phyloP scores from a whole-genome alignment of 53 echinoderm and acorn worm genomes.

The Astropecten irregularis region DNA sequence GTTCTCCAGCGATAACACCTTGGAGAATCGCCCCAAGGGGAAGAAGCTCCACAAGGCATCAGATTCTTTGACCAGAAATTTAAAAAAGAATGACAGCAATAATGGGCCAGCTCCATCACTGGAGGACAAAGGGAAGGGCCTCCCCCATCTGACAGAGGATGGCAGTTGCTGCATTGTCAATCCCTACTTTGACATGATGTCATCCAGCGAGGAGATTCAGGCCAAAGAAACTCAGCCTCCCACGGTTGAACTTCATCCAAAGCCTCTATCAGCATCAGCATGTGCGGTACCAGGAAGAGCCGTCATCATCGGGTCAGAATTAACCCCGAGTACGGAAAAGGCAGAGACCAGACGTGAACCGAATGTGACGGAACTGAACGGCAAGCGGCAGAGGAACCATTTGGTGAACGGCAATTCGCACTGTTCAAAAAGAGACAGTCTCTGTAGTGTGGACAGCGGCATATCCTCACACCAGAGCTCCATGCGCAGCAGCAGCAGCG shows the following conservation, averaged over 20 bases:
- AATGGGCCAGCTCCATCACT: too few relatives aligned
- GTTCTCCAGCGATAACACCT: constrained; percentile 16
- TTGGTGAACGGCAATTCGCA: not conserved
- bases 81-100: constrained; percentile 37
- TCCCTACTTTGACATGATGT: constrained; percentile 54
- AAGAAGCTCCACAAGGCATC: not conserved
- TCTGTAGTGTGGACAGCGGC: constrained; percentile 92
- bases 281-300: not conserved
- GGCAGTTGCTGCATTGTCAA: constrained; percentile 52
- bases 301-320: not conserved
- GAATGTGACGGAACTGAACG: constrained; percentile 37
- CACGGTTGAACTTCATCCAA: not conserved
- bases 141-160: constrained; percentile 36
- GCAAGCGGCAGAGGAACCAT: not conserved
- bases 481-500: constrained; percentile 61
- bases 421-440: constrained; percentile 71
- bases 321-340: not conserved
- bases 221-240: not conserved
- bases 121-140: not conserved
- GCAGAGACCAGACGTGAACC: not conserved
- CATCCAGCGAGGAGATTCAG: constrained; percentile 19
- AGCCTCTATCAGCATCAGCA: not conserved
- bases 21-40: not conserved
- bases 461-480: constrained; percentile 92
- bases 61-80: constrained; percentile 15